Conservation (phyloP, 2,113 vertebrate genomes). For the Ceyx cyanopectus region DNA sequence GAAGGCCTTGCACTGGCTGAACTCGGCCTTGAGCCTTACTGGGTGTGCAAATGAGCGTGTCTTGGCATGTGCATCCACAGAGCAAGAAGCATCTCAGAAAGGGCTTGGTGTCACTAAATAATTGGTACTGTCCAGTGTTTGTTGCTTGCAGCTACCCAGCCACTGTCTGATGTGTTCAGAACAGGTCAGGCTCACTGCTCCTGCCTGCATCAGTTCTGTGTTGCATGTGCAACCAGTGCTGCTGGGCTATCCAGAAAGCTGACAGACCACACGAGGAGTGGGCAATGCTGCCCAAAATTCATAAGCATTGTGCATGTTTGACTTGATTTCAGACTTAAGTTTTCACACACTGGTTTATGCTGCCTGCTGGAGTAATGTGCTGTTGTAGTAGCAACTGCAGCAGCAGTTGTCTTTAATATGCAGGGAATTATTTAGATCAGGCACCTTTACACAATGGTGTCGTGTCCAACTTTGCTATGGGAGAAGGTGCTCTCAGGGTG, state of each 20-base stretch:
- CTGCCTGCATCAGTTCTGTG: fast-evolving
- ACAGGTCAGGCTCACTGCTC: not conserved
- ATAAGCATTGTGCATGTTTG: fast-evolving
- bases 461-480: fast-evolving
- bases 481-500: not conserved
- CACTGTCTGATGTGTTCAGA: not conserved
- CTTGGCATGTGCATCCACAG: not conserved
- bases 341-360: not conserved
- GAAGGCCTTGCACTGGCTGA: not conserved
- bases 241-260: not conserved
- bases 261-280: not conserved
- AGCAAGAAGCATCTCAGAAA: not conserved
- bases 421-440: not conserved
- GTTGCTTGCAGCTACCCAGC: not conserved
- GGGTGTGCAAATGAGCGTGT: not conserved
- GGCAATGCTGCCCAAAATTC: not conserved
- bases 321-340: not conserved
- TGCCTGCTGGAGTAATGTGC: not conserved
- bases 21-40: not conserved
- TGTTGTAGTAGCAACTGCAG: not conserved
- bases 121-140: fast-evolving
- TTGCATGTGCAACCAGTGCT: fast-evolving
- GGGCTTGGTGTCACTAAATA: fast-evolving
- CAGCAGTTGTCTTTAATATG: not conserved
- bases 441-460: not conserved